Conservation (phyloP, 2,888 invertebrate species). For the Agrotis puta region DNA sequence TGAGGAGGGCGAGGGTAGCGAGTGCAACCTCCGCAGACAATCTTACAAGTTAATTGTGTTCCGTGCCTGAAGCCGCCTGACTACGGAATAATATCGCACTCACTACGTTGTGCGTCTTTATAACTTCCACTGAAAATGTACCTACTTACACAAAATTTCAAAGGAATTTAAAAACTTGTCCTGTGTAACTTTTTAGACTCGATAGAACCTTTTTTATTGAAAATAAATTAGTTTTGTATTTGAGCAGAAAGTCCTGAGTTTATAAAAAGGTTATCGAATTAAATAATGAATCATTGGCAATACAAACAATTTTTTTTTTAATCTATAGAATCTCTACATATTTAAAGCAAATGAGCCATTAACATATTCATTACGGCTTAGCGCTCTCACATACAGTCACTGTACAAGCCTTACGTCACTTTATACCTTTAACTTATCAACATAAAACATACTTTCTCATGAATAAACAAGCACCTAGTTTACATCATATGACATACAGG, state of each 20-base stretch:
- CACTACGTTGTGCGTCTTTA: slow-evolving; percentile 66
- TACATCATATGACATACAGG: slow-evolving; percentile 64
- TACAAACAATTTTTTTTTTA: background rate
- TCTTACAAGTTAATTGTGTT: slow-evolving; percentile 91
- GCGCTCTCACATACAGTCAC: slow-evolving; percentile 38
- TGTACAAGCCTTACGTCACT: slow-evolving; percentile 42
- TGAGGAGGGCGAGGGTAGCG: slow-evolving; percentile 86
- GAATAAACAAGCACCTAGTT: slow-evolving; percentile 68
- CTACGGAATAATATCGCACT: slow-evolving; percentile 89
- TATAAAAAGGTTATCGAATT: too few species aligned
- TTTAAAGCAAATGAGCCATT: slow-evolving; percentile 17
- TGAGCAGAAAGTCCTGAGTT: too few species aligned
- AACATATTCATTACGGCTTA: slow-evolving; percentile 46
- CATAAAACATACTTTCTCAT: slow-evolving; percentile 65
- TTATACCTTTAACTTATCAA: slow-evolving; percentile 62
- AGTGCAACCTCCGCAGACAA: slow-evolving; percentile 90
- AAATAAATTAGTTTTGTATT: background rate
- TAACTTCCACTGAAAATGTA: slow-evolving; percentile 59
- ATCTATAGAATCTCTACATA: background rate
- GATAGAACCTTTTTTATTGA: background rate
- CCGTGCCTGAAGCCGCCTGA: slow-evolving; percentile 88
- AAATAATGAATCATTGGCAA: too few species aligned
- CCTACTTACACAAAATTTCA: slow-evolving; percentile 26
- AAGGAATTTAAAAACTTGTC: slow-evolving; percentile 26
- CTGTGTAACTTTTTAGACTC: slow-evolving; percentile 5